phyloP scores from a whole-genome alignment of 1,140 invertebrate species.

The Solenopsis fugax region DNA sequence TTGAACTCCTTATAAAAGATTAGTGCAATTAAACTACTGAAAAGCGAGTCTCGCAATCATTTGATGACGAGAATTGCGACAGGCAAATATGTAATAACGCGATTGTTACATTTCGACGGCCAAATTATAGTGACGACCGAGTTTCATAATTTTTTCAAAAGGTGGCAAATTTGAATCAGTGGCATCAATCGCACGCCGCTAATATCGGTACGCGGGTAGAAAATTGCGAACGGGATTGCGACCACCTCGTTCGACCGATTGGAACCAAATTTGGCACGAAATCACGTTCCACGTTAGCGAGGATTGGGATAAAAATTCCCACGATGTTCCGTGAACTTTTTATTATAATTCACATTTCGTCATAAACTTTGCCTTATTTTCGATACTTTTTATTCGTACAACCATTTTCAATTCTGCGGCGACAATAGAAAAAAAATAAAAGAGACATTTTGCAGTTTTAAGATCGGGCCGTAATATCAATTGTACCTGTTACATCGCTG shows the following conservation, averaged over 20 bases:
- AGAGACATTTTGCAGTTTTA: not conserved
- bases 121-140: conserved; percentile 53
- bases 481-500: not conserved
- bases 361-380: not conserved
- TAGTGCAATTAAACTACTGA: not conserved
- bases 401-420: not conserved
- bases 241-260: conserved; percentile 71
- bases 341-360: conserved; percentile 31
- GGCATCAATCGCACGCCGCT: conserved; percentile 72
- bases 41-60: not conserved
- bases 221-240: conserved; percentile 69
- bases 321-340: conserved; percentile 58
- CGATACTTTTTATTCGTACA: not conserved
- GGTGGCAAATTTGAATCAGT: conserved; percentile 72
- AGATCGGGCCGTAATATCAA: conserved; percentile 2
- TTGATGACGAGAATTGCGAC: not conserved
- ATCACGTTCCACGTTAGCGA: conserved; percentile 69
- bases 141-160: conserved; percentile 74
- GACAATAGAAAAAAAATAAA: not conserved
- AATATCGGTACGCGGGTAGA: conserved; percentile 70
- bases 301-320: conserved; percentile 70
- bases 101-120: conserved; percentile 43
- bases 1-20: conserved; percentile 5
- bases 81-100: conserved; percentile 56
- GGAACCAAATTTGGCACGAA: conserved; percentile 77